These are phyloP conservation scores for Gastrophryne carolinensis DNA, from an alignment of 2,797 vertebrate species.

Conservation along the genomic window DNA sequence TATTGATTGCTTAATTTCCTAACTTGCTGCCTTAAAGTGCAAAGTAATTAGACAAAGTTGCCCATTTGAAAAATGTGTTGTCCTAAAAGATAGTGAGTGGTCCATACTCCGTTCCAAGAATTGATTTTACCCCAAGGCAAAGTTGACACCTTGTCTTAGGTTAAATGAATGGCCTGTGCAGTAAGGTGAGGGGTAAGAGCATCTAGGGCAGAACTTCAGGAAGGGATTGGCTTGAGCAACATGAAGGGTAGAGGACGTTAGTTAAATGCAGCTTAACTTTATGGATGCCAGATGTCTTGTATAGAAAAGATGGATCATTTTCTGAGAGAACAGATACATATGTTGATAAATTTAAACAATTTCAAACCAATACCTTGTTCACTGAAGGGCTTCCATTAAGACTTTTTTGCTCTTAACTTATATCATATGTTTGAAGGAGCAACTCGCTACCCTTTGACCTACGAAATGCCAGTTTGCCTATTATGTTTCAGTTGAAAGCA, in stretches of 20 bases:
- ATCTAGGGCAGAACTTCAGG: too few species aligned
- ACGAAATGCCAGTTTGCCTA: constrained; percentile 14
- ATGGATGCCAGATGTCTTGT: constrained; percentile 9
- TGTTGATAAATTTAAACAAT: constrained; percentile 19
- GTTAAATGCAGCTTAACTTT: not conserved
- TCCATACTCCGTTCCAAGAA: too few species aligned
- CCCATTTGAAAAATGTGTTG: too few species aligned
- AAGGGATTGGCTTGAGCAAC: too few species aligned
- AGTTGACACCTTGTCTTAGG: too few species aligned
- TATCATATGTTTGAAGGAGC: constrained; percentile 11
- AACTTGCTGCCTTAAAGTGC: too few species aligned
- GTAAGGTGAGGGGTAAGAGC: too few species aligned
- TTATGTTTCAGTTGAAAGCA: not conserved
- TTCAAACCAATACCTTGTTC: not conserved
- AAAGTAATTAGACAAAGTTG: too few species aligned
- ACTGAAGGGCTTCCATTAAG: not conserved
- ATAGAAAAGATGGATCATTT: not conserved
- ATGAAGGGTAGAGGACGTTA: not conserved
- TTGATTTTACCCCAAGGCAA: too few species aligned
- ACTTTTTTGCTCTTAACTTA: constrained; percentile 13
- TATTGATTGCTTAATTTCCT: too few species aligned
- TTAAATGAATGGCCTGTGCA: too few species aligned
- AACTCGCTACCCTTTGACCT: constrained; percentile 12
- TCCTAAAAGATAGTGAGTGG: too few species aligned
- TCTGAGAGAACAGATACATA: constrained; percentile 14